These are phyloP conservation scores for Morpho helenor DNA, from an alignment of 2,888 invertebrate species.

Conservation along the genomic window DNA sequence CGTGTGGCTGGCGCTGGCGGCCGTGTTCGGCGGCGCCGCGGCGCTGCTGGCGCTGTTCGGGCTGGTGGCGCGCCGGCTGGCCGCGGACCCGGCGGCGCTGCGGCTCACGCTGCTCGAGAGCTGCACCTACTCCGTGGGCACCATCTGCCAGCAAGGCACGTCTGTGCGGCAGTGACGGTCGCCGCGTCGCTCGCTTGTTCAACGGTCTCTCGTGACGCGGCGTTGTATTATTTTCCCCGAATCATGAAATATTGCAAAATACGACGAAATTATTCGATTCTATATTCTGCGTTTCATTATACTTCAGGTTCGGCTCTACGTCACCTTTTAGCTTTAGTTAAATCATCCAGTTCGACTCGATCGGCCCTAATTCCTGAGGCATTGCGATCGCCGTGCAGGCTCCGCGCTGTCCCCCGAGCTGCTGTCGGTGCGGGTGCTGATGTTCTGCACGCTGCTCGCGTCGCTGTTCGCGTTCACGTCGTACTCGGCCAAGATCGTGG, in stretches of 20 bases:
- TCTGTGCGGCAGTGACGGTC: too few species aligned
- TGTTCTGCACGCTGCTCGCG: slow-evolving; percentile 75
- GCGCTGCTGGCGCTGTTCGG: slow-evolving; percentile 34
- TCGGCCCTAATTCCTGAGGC: too few species aligned
- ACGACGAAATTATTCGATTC: too few species aligned
- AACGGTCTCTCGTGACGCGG: too few species aligned
- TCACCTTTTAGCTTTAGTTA: too few species aligned
- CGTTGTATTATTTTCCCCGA: too few species aligned
- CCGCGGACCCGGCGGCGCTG: slow-evolving; percentile 17
- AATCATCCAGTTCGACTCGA: too few species aligned
- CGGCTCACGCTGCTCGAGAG: slow-evolving; percentile 59
- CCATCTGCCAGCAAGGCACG: slow-evolving; percentile 81
- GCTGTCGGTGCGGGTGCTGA: slow-evolving; percentile 72
- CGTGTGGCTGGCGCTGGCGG: slow-evolving; percentile 71
- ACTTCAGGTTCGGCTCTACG: too few species aligned
- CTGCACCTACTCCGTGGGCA: slow-evolving; percentile 75
- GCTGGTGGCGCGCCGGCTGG: slow-evolving; percentile 34
- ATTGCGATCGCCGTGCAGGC: slow-evolving; percentile 39
- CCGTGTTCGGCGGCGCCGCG: slow-evolving; percentile 34
- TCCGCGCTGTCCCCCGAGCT: slow-evolving; percentile 66
- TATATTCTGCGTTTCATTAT: too few species aligned
- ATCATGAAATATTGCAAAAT: too few species aligned
- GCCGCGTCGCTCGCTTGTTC: too few species aligned
- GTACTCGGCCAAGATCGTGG: slow-evolving; percentile 83
- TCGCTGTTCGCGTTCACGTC: slow-evolving; percentile 81